Conservation (phyloP, 2,113 vertebrate species). For the Neogale vison region DNA sequence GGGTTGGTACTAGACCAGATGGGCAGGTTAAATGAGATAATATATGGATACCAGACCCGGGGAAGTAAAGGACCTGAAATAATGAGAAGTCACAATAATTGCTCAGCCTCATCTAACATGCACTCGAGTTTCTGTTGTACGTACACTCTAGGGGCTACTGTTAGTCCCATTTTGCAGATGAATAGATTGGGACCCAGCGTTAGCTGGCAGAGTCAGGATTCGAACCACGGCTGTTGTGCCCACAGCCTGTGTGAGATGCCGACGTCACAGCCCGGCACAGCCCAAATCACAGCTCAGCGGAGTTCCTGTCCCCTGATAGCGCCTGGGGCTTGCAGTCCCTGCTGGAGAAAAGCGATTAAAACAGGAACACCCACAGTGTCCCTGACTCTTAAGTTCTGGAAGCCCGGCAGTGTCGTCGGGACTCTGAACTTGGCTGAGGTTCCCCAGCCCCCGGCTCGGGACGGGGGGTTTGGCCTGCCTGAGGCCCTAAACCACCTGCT, state of each 20-base stretch:
- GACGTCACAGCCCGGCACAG: background rate
- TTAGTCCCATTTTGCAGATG: background rate
- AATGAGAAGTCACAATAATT: no score
- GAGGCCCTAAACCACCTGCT: slow-evolving; percentile 78
- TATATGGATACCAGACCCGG: rapidly evolving
- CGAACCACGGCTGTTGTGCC: background rate
- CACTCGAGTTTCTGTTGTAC: background rate
- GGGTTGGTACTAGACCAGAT: background rate
- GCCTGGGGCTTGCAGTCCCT: background rate
- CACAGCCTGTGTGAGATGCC: background rate
- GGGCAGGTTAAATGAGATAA: no score
- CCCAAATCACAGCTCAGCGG: background rate
- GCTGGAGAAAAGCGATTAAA: background rate
- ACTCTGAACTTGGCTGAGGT: background rate
- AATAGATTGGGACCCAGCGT: background rate
- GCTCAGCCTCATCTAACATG: background rate
- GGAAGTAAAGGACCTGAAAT: background rate
- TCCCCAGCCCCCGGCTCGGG: background rate
- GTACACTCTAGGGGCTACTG: rapidly evolving
- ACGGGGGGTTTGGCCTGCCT: background rate
- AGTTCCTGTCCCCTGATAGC: background rate
- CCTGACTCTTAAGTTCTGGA: background rate
- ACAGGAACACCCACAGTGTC: background rate
- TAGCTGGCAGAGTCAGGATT: background rate
- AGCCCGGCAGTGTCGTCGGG: background rate